Evolutionary conservation across 2,797 vertebrate species (phyloP).

Genomic region (Diplodus puntazzo): DNA sequence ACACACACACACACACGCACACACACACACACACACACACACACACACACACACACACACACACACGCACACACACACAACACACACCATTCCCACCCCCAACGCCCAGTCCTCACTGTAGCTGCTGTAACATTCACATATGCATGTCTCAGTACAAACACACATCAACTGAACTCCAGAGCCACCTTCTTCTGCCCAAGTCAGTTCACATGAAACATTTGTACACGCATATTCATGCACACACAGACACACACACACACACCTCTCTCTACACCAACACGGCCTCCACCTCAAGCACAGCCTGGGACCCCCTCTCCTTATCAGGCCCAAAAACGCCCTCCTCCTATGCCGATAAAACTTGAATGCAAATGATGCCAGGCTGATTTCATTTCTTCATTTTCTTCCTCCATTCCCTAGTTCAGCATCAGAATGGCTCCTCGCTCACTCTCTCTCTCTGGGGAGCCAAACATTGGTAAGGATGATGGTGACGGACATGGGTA

Average conservation of each 20-base stretch:
- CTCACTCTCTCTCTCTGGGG: constrained; percentile 11
- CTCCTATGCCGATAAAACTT: constrained; percentile 85
- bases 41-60: too few relatives aligned
- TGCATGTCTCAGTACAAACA: constrained; percentile 33
- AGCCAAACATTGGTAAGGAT: constrained; percentile 13
- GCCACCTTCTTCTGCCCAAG: constrained; percentile 58
- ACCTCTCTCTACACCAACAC: constrained; percentile 16
- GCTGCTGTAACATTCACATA: constrained; percentile 45
- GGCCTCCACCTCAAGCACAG: constrained; percentile 73
- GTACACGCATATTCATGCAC: constrained; percentile 22
- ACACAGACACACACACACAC: constrained; percentile 28
- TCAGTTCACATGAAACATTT: constrained; percentile 57
- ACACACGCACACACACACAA: too few relatives aligned
- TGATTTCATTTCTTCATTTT: constrained; percentile 82
- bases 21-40: too few relatives aligned
- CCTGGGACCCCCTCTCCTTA: constrained; percentile 87
- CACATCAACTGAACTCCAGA: constrained; percentile 51
- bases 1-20: constrained; percentile 44
- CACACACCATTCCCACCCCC: constrained; percentile 43
- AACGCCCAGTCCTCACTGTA: constrained; percentile 40
- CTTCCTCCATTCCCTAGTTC: constrained; percentile 69
- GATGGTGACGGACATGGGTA: constrained; percentile 3
- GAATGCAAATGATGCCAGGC: constrained; percentile 89
- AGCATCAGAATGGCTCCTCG: constrained; percentile 66
- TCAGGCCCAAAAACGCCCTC: constrained; percentile 86